These are phyloP conservation scores for Pyrocephalus nanus DNA, from an alignment of 2,797 vertebrate species.

Conservation along the genomic window DNA sequence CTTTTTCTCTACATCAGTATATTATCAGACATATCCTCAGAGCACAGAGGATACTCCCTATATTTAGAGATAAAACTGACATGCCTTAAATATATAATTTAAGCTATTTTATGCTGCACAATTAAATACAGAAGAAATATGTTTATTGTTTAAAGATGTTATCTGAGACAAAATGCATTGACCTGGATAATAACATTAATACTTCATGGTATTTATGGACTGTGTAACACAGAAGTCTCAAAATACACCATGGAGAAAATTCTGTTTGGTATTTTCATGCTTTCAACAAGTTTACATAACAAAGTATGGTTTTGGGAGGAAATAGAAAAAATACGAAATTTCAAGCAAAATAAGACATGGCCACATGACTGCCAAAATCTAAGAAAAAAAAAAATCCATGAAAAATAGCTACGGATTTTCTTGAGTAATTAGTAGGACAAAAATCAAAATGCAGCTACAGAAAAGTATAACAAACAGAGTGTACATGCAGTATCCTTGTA, in stretches of 20 bases:
- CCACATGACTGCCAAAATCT: neutral
- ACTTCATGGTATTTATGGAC: neutral
- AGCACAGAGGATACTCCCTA: neutral
- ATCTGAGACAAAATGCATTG: neutral
- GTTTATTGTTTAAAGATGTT: constrained; percentile 32
- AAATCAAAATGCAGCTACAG: neutral
- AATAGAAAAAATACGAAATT: neutral
- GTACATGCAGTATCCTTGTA: neutral
- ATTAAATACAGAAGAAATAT: neutral
- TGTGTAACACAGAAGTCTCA: neutral
- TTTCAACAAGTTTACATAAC: neutral
- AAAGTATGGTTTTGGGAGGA: neutral
- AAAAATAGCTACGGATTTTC: neutral
- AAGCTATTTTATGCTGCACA: neutral
- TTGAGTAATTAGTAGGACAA: neutral
- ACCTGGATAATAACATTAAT: neutral
- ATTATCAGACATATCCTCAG: neutral
- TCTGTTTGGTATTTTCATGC: neutral
- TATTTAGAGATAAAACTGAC: neutral
- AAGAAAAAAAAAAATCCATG: neutral
- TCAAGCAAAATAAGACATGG: neutral
- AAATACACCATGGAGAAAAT: constrained; percentile 8
- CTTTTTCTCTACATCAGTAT: neutral
- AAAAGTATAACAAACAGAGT: neutral
- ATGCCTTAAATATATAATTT: neutral